Base-by-base conservation (phyloP, 1,140 invertebrate genomes). In the Yoshiicerus persimilis region DNA sequence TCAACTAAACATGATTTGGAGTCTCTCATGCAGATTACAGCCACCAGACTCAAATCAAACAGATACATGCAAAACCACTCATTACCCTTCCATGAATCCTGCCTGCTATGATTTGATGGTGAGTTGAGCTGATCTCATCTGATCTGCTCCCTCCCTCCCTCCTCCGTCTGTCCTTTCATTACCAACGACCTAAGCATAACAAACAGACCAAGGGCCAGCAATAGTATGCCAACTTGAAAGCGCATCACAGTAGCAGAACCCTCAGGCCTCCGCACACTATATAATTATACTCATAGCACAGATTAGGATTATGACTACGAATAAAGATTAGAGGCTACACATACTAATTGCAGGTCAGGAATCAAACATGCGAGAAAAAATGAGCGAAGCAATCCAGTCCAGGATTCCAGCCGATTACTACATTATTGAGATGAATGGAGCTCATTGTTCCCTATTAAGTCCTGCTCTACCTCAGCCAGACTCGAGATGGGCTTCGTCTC, bases 281-380 rank as follows among this genome's bases (percentile, higher is more conserved):
- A 70, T 70, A 70, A 70, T 70, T 70, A 70, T 70, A 25, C 23
- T 30, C 27, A 70, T 70, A 70, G 64, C 64, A 25, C 64, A 70
- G 23, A 70, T 70, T 25, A 70, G 23, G 64, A 70, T 70, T 70
- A 70, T 70, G 64, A 70, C 64, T 70, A 70, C 64, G 64, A 70
- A 70, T 70, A 70, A 70, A 70, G 64, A 70, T 70, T 70, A 70
- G 64, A 70, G 64, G 64, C 64, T 70, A 70, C 64, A 70, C 64
- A 70, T 70, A 70, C 64, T 70, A 70, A 70, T 70, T 70, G 64
- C 64, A 70, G 64, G 64, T 70, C 64, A 70, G 64, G 64, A 70
- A 70, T 70, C 64, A 70, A 70, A 70, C 64, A 70, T 70, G 64
- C 64, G 64, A 70, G 5, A 70, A 70, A 70, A 70, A 70, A 70